These are phyloP conservation scores for Oithona nana DNA, from an alignment of 2,888 invertebrate species.

Conservation along the genomic window DNA sequence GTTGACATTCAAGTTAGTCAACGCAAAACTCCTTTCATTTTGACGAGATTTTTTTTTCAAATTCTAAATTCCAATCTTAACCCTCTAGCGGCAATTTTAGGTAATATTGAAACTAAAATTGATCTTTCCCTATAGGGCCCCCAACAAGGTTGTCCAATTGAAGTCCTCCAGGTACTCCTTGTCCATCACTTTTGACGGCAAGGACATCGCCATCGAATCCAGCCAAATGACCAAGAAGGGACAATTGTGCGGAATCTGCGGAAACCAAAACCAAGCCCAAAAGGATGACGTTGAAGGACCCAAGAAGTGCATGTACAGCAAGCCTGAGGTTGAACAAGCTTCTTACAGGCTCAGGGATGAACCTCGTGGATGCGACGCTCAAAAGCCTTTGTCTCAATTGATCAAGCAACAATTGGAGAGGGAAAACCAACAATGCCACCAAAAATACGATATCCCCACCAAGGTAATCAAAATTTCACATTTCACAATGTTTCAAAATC, in stretches of 20 bases:
- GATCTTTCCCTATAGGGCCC: constrained; percentile 1
- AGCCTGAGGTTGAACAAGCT: constrained; percentile 12
- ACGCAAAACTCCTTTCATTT: too few species aligned
- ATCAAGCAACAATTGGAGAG: not conserved
- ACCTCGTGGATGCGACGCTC: not conserved
- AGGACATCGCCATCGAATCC: not conserved
- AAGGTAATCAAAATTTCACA: too few species aligned
- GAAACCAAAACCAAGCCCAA: constrained; percentile 8
- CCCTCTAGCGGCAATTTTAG: too few species aligned
- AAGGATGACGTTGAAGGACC: constrained; percentile 16
- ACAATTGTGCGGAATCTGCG: constrained; percentile 17
- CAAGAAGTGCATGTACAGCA: constrained; percentile 10
- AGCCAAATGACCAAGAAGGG: constrained; percentile 3
- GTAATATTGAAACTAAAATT: too few species aligned
- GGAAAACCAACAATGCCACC: not conserved
- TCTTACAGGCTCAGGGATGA: constrained; percentile 8
- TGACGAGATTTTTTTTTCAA: too few species aligned
- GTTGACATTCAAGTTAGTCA: too few species aligned
- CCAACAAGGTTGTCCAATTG: not conserved
- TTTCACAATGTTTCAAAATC: too few species aligned
- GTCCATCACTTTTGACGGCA: constrained; percentile 1
- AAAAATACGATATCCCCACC: constrained; percentile 5
- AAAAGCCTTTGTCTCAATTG: not conserved
- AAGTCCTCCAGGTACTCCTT: not conserved
- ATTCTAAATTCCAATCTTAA: too few species aligned